These are phyloP conservation scores for Eulemur rufifrons DNA, from an alignment of 2,113 vertebrate species.

Conservation along the genomic window DNA sequence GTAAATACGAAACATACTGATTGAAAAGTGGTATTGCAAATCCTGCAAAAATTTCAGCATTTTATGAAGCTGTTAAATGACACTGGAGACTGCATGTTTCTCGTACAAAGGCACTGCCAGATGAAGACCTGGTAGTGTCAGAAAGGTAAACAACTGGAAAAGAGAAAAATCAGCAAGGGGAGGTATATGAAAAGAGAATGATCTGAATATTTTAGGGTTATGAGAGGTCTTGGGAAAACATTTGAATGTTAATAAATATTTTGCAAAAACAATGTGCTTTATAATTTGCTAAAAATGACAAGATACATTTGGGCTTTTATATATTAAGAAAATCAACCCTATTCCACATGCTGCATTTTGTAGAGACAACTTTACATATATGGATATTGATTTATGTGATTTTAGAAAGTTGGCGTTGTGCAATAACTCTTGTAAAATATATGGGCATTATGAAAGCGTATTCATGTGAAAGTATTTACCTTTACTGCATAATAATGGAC, in stretches of 20 bases:
- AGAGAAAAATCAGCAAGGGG: neutral
- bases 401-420: neutral
- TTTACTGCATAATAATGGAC: conserved; percentile 99
- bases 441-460: neutral
- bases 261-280: neutral
- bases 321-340: neutral
- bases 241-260: neutral
- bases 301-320: neutral
- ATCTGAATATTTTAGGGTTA: neutral
- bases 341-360: neutral
- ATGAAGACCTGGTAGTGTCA: neutral
- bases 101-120: neutral
- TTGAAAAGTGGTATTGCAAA: neutral
- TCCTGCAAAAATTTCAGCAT: neutral
- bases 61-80: neutral
- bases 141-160: neutral
- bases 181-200: neutral
- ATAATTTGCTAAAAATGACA: neutral
- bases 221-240: neutral
- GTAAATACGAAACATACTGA: neutral
- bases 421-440: neutral
- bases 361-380: neutral
- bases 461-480: conserved; percentile 84
- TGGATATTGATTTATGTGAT: neutral
- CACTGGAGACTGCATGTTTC: neutral